These are phyloP conservation scores for Tubulanus polymorphus DNA, from an alignment of 2,888 invertebrate species.

Conservation along the genomic window DNA sequence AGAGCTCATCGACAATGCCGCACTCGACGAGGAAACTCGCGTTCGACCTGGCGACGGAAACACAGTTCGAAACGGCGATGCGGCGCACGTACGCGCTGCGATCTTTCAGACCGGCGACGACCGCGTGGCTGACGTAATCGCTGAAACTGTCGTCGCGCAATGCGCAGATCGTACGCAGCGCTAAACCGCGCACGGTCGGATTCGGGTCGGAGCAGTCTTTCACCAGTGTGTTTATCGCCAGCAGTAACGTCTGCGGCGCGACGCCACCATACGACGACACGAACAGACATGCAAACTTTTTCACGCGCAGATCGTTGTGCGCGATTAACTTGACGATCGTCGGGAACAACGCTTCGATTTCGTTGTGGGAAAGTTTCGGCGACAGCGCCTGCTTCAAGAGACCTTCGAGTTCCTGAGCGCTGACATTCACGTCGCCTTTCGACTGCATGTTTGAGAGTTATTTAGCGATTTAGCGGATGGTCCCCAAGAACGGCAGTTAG, in stretches of 20 bases:
- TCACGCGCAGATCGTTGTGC: conserved; percentile 36
- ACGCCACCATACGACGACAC: conserved; percentile 24
- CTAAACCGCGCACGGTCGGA: conserved; percentile 44
- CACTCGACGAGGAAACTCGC: conserved; percentile 23
- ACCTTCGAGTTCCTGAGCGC: too few species aligned
- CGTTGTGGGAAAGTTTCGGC: too few species aligned
- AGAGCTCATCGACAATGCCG: conserved; percentile 39
- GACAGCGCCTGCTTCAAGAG: too few species aligned
- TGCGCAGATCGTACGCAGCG: conserved; percentile 37
- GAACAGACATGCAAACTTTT: conserved; percentile 38
- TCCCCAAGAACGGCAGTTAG: too few species aligned
- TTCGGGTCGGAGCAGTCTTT: conserved; percentile 46
- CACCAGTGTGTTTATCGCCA: conserved; percentile 47
- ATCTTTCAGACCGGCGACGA: conserved; percentile 33
- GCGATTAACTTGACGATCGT: conserved; percentile 39
- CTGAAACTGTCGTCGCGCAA: conserved; percentile 28
- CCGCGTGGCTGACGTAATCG: conserved; percentile 29
- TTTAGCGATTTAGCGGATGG: background rate
- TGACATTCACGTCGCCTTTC: too few species aligned
- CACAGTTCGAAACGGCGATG: conserved; percentile 33
- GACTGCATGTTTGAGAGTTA: too few species aligned
- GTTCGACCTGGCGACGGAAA: conserved; percentile 20
- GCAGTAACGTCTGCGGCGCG: conserved; percentile 34
- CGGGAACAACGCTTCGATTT: too few species aligned
- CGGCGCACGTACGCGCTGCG: conserved; percentile 45